Evolutionary conservation across 2,888 invertebrate species (phyloP), one percentile per base, ranked within the genome.

Genomic region (Cephus rjabovi): DNA sequence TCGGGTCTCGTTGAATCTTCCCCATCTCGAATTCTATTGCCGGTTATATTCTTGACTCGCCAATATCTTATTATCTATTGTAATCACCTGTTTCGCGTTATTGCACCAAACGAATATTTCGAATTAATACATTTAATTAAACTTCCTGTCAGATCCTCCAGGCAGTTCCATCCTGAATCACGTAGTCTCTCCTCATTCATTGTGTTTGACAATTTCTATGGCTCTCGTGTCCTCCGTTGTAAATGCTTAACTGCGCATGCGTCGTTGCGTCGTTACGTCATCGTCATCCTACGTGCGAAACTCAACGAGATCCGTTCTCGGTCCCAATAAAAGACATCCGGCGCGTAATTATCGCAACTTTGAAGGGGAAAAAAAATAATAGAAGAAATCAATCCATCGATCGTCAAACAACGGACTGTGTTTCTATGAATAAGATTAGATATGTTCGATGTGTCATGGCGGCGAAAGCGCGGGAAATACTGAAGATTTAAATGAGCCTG

Each of bases 1-100:
- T 83, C 81, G 79, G 85, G 83, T 87, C 87, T 87, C 86, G 86
- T 85, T 87, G 86, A 87, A 87, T 87, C 86, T 87, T 81, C 75
- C 79, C 78, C 77, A 37, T 40, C 75, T 73, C 77, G 2, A 56
- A 56, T 56, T 9, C 56, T 23, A 56, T 56, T 23, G 56, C 23
- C 9, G 23, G 2, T 56, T 23, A 56, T 6, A 23, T 56, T 56
- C 15, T 23, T 2, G 23, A 56, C 56, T 56, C 56, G 56, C 23
- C 9, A 56, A 23, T 56, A 23, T 9, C 23, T 40, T 56, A 56
- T 56, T 56, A 56, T 23, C 56, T 56, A 23, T 56, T 23, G 6
- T 56, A 56, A 56, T 56, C 56, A 56, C 15, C 15, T 23, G 56
- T 56, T 56, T 15, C 56, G 23, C 56, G 56, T 56, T 56, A 23